Evolutionary conservation across 2,888 invertebrate genomes (phyloP).

Genomic region (Amphiduros pacificus): DNA sequence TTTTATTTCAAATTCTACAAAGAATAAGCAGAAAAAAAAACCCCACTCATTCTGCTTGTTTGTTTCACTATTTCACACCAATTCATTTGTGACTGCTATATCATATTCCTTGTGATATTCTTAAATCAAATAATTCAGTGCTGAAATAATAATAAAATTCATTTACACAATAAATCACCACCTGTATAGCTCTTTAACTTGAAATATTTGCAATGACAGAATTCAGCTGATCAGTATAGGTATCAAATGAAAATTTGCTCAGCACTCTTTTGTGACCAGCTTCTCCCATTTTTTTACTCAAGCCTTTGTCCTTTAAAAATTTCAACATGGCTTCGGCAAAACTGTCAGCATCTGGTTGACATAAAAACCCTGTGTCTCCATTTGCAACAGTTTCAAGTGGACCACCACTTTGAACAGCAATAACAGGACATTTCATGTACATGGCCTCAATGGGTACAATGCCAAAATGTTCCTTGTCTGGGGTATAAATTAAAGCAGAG

Average conservation of each 20-base stretch:
- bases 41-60: too few relatives aligned
- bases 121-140: too few relatives aligned
- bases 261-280: conserved; percentile 75
- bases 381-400: conserved; percentile 84
- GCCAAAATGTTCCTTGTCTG: conserved; percentile 96
- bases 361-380: conserved; percentile 60
- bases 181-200: too few relatives aligned
- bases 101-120: too few relatives aligned
- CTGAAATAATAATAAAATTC: too few relatives aligned
- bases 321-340: conserved; percentile 79
- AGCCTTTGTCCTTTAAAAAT: conserved; percentile 68
- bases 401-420: conserved; percentile 94
- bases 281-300: conserved; percentile 72
- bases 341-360: conserved; percentile 65
- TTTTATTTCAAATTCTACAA: too few relatives aligned
- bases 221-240: conserved; percentile 65
- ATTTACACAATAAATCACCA: too few relatives aligned
- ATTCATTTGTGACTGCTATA: too few relatives aligned
- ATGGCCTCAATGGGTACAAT: conserved; percentile 99
- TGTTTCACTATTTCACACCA: too few relatives aligned
- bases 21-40: too few relatives aligned
- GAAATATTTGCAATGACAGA: conserved; percentile 34
- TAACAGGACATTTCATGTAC: conserved; percentile 89
- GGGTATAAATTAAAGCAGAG: conserved; percentile 88
- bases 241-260: conserved; percentile 79